Evolutionary conservation across 1,140 invertebrate species (phyloP).

Genomic region (Hesperophylax magnus): DNA sequence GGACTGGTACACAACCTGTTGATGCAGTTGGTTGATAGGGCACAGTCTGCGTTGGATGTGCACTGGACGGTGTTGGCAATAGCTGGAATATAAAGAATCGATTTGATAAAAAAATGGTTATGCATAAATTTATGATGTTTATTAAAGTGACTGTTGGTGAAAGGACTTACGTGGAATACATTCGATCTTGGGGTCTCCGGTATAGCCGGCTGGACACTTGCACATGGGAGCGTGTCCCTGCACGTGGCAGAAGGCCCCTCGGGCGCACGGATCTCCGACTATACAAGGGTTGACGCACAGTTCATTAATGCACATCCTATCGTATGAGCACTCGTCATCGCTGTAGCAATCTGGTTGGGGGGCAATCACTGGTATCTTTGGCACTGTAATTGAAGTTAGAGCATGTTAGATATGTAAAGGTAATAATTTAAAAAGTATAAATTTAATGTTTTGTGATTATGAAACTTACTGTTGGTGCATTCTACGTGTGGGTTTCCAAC

Average conservation of each 20-base stretch:
- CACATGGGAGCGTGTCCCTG: conserved; percentile 83
- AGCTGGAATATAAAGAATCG: conserved; percentile 62
- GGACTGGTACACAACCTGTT: conserved; percentile 85
- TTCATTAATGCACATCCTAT: conserved; percentile 82
- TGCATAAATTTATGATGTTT: too few species aligned
- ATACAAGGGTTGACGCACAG: conserved; percentile 85
- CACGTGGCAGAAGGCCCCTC: conserved; percentile 83
- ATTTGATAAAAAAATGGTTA: neutral
- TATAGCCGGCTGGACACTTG: conserved; percentile 82
- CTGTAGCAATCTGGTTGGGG: conserved; percentile 79
- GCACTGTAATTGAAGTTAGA: conserved; percentile 63
- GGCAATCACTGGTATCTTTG: conserved; percentile 66
- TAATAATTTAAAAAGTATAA: neutral
- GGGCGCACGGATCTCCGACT: conserved; percentile 77
- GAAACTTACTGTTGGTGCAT: conserved; percentile 76
- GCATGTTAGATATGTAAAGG: neutral
- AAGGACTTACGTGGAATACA: conserved; percentile 83
- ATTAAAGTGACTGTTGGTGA: neutral
- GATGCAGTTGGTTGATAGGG: conserved; percentile 83
- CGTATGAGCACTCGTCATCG: conserved; percentile 81
- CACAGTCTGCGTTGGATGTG: conserved; percentile 84
- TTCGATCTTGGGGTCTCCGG: conserved; percentile 80
- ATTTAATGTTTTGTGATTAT: conserved; percentile 10
- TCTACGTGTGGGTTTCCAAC: conserved; percentile 87
- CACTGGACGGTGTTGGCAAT: conserved; percentile 77